These are phyloP conservation scores for Malaclemys terrapin DNA, from an alignment of 2,113 vertebrate species.

Conservation along the genomic window DNA sequence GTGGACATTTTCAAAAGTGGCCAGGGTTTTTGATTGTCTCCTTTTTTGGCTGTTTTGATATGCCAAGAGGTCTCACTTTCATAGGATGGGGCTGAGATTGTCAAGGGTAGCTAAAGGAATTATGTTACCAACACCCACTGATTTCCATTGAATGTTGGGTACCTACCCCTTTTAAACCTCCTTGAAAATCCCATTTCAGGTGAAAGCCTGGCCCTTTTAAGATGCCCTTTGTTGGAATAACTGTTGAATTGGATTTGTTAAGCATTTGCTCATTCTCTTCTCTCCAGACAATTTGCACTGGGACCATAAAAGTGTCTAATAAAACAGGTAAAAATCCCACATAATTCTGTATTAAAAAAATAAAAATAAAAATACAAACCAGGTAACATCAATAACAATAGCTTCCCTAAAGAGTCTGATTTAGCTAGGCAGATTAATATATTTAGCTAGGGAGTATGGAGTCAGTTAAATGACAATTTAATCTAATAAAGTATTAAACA, in stretches of 20 bases:
- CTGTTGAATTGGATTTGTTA: neutral
- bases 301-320: neutral
- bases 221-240: neutral
- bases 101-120: neutral
- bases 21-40: neutral
- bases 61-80: neutral
- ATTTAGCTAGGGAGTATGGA: neutral
- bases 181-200: neutral
- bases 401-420: neutral
- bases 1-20: neutral
- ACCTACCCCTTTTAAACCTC: neutral
- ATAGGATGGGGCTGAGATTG: neutral
- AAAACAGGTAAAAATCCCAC: neutral
- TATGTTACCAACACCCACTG: neutral
- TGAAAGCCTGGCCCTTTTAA: neutral
- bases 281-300: neutral
- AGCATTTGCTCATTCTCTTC: neutral
- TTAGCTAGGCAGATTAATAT: conserved; percentile 2
- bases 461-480: conserved; percentile 7
- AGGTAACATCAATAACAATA: neutral
- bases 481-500: conserved; percentile 35
- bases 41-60: neutral
- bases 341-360: conserved; percentile 4
- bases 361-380: neutral
- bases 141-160: neutral